Percentiles rank a stretch among this genome's conserved stretches.
These are phyloP conservation scores for Delichon dasypus DNA, from an alignment of 2,797 vertebrate genomes.

Conservation along the genomic window DNA sequence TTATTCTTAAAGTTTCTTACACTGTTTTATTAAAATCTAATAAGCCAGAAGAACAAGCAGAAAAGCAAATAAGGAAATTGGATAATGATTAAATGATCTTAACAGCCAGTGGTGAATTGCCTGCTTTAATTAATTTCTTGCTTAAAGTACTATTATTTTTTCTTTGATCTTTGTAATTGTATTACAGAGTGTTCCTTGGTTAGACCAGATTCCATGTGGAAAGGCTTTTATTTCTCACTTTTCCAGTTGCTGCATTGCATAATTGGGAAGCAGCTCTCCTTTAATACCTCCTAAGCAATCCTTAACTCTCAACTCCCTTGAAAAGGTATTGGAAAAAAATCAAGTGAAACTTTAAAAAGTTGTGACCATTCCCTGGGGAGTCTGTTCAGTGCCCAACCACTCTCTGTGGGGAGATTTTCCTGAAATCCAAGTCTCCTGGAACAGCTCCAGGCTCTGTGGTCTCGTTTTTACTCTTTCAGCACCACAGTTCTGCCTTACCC, in stretches of 20 bases:
- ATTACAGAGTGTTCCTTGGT: slow-evolving; percentile 11
- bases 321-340: not conserved
- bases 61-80: slow-evolving; percentile 44
- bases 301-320: not conserved
- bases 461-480: not conserved
- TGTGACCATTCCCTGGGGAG: not conserved
- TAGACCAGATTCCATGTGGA: not conserved
- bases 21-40: not conserved
- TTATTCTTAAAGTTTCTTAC: not conserved
- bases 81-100: slow-evolving; percentile 22
- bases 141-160: slow-evolving; percentile 50
- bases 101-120: not conserved
- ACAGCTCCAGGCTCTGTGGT: not conserved
- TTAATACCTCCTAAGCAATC: not conserved
- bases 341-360: not conserved
- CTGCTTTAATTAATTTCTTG: slow-evolving; percentile 57
- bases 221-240: not conserved
- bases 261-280: not conserved
- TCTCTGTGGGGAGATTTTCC: no score
- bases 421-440: no score
- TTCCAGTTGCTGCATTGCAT: not conserved
- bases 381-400: not conserved
- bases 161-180: slow-evolving; percentile 55
- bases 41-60: slow-evolving; percentile 13
- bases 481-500: not conserved